Conservation (phyloP, 2,113 vertebrate species). For the Cynopterus brachyotis region DNA sequence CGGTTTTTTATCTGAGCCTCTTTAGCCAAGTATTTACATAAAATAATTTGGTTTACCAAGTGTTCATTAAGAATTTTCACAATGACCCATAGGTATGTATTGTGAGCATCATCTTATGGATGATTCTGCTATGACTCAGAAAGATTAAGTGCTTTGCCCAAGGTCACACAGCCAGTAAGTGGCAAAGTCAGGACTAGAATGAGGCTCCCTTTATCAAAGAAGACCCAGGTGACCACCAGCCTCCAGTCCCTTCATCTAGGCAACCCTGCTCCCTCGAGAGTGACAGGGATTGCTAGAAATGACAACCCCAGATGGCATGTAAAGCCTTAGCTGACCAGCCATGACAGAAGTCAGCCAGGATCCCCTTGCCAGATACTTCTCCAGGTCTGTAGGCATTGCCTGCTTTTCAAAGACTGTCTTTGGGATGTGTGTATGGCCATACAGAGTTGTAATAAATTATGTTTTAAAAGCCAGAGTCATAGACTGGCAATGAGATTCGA, state of each 20-base stretch:
- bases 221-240: neutral
- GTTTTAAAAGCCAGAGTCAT: neutral
- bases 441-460: neutral
- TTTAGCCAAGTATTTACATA: neutral
- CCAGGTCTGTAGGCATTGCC: neutral
- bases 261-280: neutral
- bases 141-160: neutral
- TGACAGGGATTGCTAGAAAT: neutral
- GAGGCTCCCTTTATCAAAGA: neutral
- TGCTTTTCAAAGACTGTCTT: neutral
- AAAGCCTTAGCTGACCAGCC: neutral
- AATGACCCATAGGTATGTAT: accelerated
- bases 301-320: accelerated
- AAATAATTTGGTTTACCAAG: neutral
- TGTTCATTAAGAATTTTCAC: neutral
- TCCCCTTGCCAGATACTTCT: neutral
- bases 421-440: neutral
- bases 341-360: no score
- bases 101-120: no score
- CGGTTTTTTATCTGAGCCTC: neutral
- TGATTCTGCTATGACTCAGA: neutral
- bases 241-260: neutral
- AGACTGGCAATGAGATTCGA: neutral
- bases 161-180: neutral
- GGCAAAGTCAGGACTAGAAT: neutral